Percentiles rank a stretch among this genome's conserved stretches.
Evolutionary conservation across 2,113 vertebrate species (phyloP).

Genomic region (Odontesthes bonariensis): DNA sequence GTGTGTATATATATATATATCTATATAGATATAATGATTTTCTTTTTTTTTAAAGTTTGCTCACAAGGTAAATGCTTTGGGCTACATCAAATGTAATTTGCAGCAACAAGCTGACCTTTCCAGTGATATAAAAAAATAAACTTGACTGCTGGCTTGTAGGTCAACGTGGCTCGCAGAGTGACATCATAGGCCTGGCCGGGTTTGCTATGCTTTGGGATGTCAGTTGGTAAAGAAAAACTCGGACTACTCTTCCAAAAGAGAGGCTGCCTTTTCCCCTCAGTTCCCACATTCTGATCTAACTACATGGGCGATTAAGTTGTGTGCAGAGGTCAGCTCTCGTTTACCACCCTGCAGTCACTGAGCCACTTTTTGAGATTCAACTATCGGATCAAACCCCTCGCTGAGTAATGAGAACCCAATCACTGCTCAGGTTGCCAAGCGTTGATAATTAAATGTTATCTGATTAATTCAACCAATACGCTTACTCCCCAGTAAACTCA

Average conservation of each 20-base stretch:
- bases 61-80: slow-evolving; percentile 15
- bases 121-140: not conserved
- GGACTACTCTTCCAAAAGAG: slow-evolving; percentile 4
- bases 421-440: not conserved
- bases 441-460: not conserved
- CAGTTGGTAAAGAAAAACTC: not conserved
- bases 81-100: slow-evolving; percentile 27
- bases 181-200: slow-evolving; percentile 1
- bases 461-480: not conserved
- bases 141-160: not conserved
- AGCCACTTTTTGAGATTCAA: no score
- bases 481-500: no score
- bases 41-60: not conserved
- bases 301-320: not conserved
- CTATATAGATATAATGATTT: not conserved
- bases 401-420: no score
- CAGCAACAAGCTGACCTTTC: slow-evolving; percentile 9
- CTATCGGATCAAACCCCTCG: no score
- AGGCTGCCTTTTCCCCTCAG: not conserved
- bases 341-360: not conserved
- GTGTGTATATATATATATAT: not conserved
- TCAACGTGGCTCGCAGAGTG: not conserved
- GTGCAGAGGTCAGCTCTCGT: no score
- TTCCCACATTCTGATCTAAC: not conserved
- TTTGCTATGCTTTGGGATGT: not conserved